A percentile compares a stretch with the other conserved stretches of the same genome.
Conservation (phyloP, 1,140 invertebrate genomes). For the Nasonia vitripennis region DNA sequence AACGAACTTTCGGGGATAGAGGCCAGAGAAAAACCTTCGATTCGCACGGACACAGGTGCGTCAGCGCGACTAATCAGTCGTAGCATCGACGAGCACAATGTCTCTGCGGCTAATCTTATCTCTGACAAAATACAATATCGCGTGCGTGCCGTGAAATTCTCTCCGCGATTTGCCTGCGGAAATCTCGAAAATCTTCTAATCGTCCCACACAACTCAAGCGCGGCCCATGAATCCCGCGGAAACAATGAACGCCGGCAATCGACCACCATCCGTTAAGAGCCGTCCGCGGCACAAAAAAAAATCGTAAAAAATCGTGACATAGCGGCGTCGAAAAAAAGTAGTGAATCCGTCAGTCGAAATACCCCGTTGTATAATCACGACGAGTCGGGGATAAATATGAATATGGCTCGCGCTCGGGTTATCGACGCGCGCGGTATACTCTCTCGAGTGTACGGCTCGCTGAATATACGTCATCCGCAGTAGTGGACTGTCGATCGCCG, state of each 20-base stretch:
- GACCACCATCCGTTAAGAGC: not conserved
- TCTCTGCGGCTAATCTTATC: no score
- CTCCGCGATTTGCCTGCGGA: no score
- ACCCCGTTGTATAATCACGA: not conserved
- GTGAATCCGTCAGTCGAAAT: not conserved
- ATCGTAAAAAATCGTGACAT: not conserved
- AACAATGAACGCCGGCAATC: not conserved
- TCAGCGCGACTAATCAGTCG: no score
- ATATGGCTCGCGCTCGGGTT: not conserved
- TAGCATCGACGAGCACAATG: no score
- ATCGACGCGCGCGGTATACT: not conserved
- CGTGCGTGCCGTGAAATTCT: no score
- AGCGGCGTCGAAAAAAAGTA: not conserved
- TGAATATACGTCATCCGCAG: not conserved
- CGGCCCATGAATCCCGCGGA: not conserved
- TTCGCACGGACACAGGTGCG: no score
- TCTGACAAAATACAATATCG: no score
- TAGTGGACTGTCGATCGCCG: not conserved
- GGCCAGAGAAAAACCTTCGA: not conserved
- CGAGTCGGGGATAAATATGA: not conserved
- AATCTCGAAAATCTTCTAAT: no score
- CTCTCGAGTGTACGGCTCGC: no score
- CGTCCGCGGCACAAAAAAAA: no score
- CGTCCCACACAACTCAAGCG: no score
- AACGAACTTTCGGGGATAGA: no score